phyloP scores from a whole-genome alignment of 2,113 vertebrate species.

The Nycticebus coucang region DNA sequence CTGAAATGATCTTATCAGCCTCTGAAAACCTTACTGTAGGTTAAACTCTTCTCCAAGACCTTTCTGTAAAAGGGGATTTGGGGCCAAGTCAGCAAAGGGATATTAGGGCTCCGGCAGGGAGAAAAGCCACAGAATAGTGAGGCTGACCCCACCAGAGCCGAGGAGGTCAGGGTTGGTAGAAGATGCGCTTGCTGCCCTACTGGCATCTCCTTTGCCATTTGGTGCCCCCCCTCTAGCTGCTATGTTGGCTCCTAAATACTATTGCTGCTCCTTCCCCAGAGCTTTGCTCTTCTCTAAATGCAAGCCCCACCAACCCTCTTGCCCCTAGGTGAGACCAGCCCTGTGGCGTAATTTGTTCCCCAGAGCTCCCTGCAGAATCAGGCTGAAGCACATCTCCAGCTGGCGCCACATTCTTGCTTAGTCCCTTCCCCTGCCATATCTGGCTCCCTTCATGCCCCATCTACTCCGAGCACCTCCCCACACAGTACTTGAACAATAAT shows the following conservation, averaged over 20 bases:
- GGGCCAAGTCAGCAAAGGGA: not conserved
- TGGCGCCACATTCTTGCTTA: not conserved
- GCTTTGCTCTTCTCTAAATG: not conserved
- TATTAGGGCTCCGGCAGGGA: not conserved
- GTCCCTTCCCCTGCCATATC: not conserved
- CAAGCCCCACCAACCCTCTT: not conserved
- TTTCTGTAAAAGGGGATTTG: not conserved
- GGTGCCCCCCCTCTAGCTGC: not conserved
- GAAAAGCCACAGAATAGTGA: not conserved
- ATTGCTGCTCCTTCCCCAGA: not conserved
- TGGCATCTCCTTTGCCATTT: not conserved
- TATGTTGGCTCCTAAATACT: not conserved
- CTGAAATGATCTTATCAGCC: not conserved
- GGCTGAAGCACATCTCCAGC: not conserved
- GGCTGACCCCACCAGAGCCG: not conserved
- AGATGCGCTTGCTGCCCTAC: not conserved
- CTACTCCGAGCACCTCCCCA: not conserved
- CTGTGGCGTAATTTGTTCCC: not conserved
- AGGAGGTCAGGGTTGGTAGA: not conserved
- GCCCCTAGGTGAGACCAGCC: not conserved
- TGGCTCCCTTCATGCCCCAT: not conserved
- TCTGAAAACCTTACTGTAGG: not conserved
- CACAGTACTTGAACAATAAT: not conserved
- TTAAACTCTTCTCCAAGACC: constrained; percentile 1
- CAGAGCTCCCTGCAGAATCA: not conserved